phyloP scores from a whole-genome alignment of 2,888 invertebrate genomes.

The Lomographa bimaculata region DNA sequence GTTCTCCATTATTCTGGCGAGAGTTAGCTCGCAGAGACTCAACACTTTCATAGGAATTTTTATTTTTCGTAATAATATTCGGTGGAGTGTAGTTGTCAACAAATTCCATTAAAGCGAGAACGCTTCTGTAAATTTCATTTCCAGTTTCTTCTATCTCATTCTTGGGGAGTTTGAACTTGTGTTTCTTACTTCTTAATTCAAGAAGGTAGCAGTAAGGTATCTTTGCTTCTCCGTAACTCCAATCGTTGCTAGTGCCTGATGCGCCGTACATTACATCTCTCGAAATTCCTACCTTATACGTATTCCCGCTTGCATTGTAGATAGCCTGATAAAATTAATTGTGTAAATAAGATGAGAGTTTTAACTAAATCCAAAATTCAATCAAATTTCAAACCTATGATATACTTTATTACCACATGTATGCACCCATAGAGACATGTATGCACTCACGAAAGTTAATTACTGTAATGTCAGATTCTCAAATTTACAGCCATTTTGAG shows the following conservation, averaged over 20 bases:
- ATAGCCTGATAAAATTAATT: constrained; percentile 62
- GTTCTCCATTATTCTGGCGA: too few species aligned
- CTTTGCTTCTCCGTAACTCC: constrained; percentile 60
- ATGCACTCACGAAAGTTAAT: too few species aligned
- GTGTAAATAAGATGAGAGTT: too few species aligned
- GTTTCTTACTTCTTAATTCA: constrained; percentile 65
- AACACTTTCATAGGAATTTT: not conserved
- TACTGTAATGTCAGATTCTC: too few species aligned
- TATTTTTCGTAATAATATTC: constrained; percentile 10
- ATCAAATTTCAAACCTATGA: too few species aligned
- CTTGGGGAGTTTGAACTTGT: constrained; percentile 62
- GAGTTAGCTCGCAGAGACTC: too few species aligned
- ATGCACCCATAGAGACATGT: too few species aligned
- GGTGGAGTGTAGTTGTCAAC: constrained; percentile 47
- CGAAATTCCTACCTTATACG: constrained; percentile 71
- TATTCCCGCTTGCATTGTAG: constrained; percentile 58
- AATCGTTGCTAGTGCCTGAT: constrained; percentile 70
- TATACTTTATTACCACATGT: too few species aligned
- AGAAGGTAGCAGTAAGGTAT: constrained; percentile 72
- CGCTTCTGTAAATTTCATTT: constrained; percentile 57
- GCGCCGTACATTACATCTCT: constrained; percentile 72
- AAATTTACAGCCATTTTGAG: too few species aligned
- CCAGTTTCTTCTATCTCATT: constrained; percentile 68
- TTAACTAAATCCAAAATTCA: too few species aligned
- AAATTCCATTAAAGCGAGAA: constrained; percentile 66